Conservation (phyloP, 2,113 vertebrate genomes). For the Pterocles gutturalis region DNA sequence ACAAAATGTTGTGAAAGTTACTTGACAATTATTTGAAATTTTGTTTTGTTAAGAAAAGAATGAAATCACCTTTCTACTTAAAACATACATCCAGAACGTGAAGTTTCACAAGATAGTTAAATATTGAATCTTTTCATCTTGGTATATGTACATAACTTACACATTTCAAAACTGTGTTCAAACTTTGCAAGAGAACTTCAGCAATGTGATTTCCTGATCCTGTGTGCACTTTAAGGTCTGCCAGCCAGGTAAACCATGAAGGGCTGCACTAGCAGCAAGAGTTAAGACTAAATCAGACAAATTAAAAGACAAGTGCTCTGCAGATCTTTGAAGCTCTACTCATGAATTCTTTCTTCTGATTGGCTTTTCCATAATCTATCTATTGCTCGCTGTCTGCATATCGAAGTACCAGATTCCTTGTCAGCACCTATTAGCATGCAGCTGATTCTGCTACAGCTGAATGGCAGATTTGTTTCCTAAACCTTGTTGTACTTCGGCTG, state of each 20-base stretch:
- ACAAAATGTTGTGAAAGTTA: not conserved
- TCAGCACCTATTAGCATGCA: not conserved
- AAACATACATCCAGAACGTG: not conserved
- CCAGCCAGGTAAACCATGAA: not conserved
- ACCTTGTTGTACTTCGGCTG: not conserved
- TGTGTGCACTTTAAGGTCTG: not conserved
- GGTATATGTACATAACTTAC: not conserved
- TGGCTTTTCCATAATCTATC: not conserved
- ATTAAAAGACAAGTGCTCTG: not conserved
- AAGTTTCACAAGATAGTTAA: not conserved
- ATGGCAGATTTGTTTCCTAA: not conserved
- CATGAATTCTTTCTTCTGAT: fast-evolving
- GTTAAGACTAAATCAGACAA: not conserved
- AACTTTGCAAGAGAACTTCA: not conserved
- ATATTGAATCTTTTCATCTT: not conserved
- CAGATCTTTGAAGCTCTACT: not conserved
- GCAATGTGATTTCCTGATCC: not conserved
- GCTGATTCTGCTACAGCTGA: not conserved
- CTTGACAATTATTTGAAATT: not conserved
- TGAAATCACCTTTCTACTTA: not conserved
- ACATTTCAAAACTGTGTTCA: not conserved
- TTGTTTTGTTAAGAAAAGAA: not conserved
- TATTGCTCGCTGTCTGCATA: not conserved
- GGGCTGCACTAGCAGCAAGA: not conserved
- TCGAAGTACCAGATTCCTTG: not conserved